Conservation (phyloP, 1,140 invertebrate genomes). For the Cheumatopsyche charites region DNA sequence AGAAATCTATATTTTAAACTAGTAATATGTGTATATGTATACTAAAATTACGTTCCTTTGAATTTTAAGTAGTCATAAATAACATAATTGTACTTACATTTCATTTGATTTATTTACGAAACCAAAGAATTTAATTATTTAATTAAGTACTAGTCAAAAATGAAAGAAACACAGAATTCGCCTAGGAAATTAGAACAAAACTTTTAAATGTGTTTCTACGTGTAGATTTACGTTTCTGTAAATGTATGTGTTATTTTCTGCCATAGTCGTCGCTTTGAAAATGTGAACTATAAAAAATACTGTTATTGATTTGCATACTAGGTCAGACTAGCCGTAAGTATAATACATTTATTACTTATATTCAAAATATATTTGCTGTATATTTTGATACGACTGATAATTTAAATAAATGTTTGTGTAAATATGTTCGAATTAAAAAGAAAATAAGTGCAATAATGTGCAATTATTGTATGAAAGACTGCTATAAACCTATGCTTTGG, state of each 20-base stretch:
- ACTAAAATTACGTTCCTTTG: conserved; percentile 6
- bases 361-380: conserved; percentile 9
- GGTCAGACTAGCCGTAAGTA: not conserved
- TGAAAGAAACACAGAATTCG: not conserved
- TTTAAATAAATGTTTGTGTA: conserved; percentile 27
- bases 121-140: conserved; percentile 7
- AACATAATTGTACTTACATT: not conserved
- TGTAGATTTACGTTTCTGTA: too few relatives aligned
- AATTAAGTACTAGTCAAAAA: conserved; percentile 7
- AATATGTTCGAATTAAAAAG: not conserved
- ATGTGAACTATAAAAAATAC: not conserved
- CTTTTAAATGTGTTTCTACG: too few relatives aligned
- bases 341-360: too few relatives aligned
- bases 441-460: conserved; percentile 25
- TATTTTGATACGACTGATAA: conserved; percentile 41
- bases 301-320: conserved; percentile 5
- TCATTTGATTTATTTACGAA: not conserved
- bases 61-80: conserved; percentile 4
- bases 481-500: conserved; percentile 31
- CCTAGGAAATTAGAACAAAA: conserved; percentile 16
- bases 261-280: conserved; percentile 10
- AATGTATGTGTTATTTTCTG: not conserved
- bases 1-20: conserved; percentile 10
- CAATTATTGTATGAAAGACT: conserved; percentile 36
- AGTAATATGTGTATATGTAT: not conserved